A percentile compares a stretch with the other conserved stretches of the same genome.
phyloP scores from a whole-genome alignment of 2,888 invertebrate genomes.

The Tolmerus cingulatus region DNA sequence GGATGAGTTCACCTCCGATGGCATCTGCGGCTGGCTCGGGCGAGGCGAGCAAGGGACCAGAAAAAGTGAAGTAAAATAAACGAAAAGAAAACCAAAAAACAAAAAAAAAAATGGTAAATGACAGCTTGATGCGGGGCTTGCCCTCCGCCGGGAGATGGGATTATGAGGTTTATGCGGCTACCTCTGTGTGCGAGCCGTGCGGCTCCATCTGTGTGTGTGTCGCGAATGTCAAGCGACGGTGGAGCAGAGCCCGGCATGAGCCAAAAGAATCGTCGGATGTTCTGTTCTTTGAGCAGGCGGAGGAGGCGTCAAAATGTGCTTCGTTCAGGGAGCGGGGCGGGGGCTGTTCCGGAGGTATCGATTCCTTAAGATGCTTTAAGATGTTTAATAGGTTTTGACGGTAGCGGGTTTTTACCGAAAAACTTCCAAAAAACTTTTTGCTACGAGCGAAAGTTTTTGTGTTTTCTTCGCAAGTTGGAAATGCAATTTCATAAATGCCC shows the following conservation, averaged over 20 bases:
- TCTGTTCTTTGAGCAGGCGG: slow-evolving; percentile 25
- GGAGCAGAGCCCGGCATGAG: background rate
- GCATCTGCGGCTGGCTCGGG: slow-evolving; percentile 3
- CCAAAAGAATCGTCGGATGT: slow-evolving; percentile 17
- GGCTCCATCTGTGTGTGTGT: background rate
- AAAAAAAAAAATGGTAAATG: background rate
- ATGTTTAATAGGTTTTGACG: slow-evolving; percentile 39
- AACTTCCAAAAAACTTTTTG: slow-evolving; percentile 9
- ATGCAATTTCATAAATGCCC: slow-evolving; percentile 42
- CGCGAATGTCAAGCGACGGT: slow-evolving; percentile 34
- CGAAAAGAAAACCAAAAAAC: too few relatives aligned
- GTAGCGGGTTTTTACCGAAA: slow-evolving; percentile 36
- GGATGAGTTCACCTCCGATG: slow-evolving; percentile 43
- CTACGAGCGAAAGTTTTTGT: slow-evolving; percentile 38
- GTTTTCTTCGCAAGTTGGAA: slow-evolving; percentile 20
- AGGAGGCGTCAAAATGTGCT: slow-evolving; percentile 40
- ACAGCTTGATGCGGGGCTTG: slow-evolving; percentile 8
- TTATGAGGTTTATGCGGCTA: slow-evolving; percentile 10
- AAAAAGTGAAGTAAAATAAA: background rate
- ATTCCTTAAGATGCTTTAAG: slow-evolving; percentile 41
- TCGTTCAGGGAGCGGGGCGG: background rate
- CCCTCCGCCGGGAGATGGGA: slow-evolving; percentile 16
- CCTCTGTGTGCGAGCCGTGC: background rate
- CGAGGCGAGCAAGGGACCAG: background rate
- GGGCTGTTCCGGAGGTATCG: background rate